These are phyloP conservation scores for Galerucella pusilla DNA, from an alignment of 2,888 invertebrate species.

Conservation along the genomic window DNA sequence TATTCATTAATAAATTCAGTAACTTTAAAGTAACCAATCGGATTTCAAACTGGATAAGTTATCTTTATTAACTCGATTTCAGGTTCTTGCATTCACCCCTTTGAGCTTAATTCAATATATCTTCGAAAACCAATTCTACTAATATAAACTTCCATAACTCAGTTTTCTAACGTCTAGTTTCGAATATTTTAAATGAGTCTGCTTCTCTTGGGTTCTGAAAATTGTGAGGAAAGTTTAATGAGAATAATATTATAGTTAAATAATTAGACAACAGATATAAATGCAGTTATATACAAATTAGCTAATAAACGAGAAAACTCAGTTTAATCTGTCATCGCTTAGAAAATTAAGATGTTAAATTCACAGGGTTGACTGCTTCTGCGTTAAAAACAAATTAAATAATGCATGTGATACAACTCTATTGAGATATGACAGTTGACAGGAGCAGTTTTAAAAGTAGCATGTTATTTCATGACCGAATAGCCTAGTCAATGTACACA, in stretches of 20 bases:
- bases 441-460: too few relatives aligned
- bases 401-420: too few relatives aligned
- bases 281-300: neutral
- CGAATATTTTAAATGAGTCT: neutral
- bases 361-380: too few relatives aligned
- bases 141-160: neutral
- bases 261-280: neutral
- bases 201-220: neutral
- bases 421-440: too few relatives aligned
- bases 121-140: neutral
- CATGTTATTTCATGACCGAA: too few relatives aligned
- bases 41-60: slow-evolving; percentile 7
- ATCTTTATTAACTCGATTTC: slow-evolving; percentile 8
- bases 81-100: neutral
- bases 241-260: neutral
- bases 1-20: slow-evolving; percentile 5
- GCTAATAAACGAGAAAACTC: neutral
- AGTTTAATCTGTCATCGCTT: neutral
- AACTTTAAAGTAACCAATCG: slow-evolving; percentile 3
- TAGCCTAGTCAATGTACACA: too few relatives aligned
- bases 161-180: neutral
- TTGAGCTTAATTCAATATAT: slow-evolving; percentile 6
- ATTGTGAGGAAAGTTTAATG: neutral
- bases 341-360: too few relatives aligned
- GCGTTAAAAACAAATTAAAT: too few relatives aligned